Base-by-base conservation (phyloP, 2,888 invertebrate genomes). In the Ametastegia equiseti region DNA sequence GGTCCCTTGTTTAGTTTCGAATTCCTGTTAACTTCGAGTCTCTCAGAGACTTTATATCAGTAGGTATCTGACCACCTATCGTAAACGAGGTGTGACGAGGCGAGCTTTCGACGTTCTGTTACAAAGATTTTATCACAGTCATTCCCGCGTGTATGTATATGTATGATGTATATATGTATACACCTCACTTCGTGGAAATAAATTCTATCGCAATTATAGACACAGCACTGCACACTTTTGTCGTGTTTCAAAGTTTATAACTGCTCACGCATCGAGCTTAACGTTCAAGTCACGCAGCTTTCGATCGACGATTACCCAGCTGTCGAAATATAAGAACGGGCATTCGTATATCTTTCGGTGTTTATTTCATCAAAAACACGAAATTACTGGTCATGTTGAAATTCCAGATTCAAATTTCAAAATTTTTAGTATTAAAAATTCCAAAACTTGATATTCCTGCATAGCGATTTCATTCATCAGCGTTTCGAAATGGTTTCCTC, bases 1-100 rank as follows among this genome's bases (percentile, higher is more conserved):
- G 33, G 75, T 33, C 54, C 50, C 33, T 75, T 75, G 75, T 75
- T 75, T 75, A 50, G 54, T 54, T 75, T 75, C 75, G 19, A 45
- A 75, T 54, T 75, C 54, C 50, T 54, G 54, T 54, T 54, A 23
- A 54, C 54, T 23, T 54, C 23, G 19, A n/a, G n/a, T n/a, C n/a
- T n/a, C n/a, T n/a, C n/a, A n/a, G n/a, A n/a, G n/a, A 11, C 54
- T 54, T 0, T 23, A 9, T 54, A 54, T 50, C 4, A 19, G 19
- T 47, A 50, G n/a, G 5, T 50, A n/a, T 15, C 11, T 47, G 15
- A 19, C n/a, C n/a, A 50, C n/a, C n/a, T 54, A 54, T 54, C 19
- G 9, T 6, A 39, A 42, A 42, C 67, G 7, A 39, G 67, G 67
- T 39, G 36, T 39, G 67, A 67, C 71, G 15, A 27, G 30, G 9